Evolutionary conservation across 2,888 invertebrate species (phyloP), one percentile per base, ranked within the genome.

Genomic region (Tuberolachnus salignus): DNA sequence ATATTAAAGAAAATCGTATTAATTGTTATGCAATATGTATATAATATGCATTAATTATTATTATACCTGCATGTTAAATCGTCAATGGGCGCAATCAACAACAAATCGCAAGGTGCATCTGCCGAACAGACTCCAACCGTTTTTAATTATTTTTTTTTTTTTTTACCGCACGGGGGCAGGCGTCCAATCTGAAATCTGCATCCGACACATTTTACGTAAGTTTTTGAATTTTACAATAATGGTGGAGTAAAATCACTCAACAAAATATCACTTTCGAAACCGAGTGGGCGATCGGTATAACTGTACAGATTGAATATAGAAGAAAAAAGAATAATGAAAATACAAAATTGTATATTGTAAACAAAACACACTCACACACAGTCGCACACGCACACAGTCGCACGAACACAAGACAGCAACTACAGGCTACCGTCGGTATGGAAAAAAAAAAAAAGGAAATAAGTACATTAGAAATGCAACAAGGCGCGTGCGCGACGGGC

Each of bases 61-160:
- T 21, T 42, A 19, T 73, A 73, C 73, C 73, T 73, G 73, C 73
- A 73, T 73, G 53, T 63, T 73, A 73, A 34, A 63, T 16, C 16
- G 49, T 63, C 34, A 26, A 21, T 64, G 42, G 63, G 53, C 63
- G 73, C 16, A 63, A 64, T 42, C 34, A 51, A 34, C 72, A 51
- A 34, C 72, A 51, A 51, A 6, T 34, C 34, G 6, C 21, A 51
- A 55, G 21, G 61, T 61, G 51, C 72, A 72, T 63, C 16, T 34
- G n/a, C n/a, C 13, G 19, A 72, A 23, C 10, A 10, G 19, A 49
- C 34, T 72, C 26, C 72, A 21, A 63, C 51, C 26, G 61, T 53
- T 63, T 72, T 72, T n/a, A n/a, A n/a, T n/a, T n/a, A n/a, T n/a
- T n/a, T 71, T 59, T 61, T 49, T 67, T 23, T 49, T 59, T 34